phyloP scores from a whole-genome alignment of 2,888 invertebrate genomes.

The Hololepta plana region DNA sequence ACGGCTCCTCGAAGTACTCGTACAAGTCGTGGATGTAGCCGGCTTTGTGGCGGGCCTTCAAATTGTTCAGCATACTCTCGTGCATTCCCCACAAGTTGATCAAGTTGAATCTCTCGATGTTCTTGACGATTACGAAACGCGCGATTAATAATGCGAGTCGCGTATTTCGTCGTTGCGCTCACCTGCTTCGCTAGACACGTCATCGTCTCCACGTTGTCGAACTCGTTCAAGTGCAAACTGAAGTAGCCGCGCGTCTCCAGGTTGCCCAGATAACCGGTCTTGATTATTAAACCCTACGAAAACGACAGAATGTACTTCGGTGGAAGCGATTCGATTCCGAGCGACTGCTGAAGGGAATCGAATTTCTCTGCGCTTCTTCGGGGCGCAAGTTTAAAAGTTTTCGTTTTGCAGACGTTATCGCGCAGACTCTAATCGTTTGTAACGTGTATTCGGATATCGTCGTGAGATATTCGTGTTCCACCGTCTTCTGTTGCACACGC shows the following conservation, averaged over 20 bases:
- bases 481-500: too few relatives aligned
- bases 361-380: not conserved
- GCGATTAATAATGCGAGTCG: constrained; percentile 15
- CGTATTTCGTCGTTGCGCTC: too few relatives aligned
- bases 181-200: constrained; percentile 36
- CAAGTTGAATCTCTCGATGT: constrained; percentile 5
- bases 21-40: constrained; percentile 45
- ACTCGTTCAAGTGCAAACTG: constrained; percentile 36
- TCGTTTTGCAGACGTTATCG: too few relatives aligned
- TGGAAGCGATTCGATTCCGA: constrained; percentile 1
- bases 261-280: constrained; percentile 32
- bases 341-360: not conserved
- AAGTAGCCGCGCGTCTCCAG: constrained; percentile 35
- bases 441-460: too few relatives aligned
- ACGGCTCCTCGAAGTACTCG: constrained; percentile 45
- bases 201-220: constrained; percentile 35
- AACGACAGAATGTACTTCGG: constrained; percentile 1
- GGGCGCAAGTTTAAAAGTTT: too few relatives aligned
- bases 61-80: constrained; percentile 48
- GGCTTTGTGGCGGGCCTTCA: constrained; percentile 39
- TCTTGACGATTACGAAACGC: not conserved
- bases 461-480: too few relatives aligned
- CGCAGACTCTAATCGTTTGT: too few relatives aligned
- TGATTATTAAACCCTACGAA: not conserved
- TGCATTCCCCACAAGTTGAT: constrained; percentile 47